Evolutionary conservation across 2,797 vertebrate species (phyloP), one percentile per base, ranked within the genome.

Genomic region (Heliangelus exortis): DNA sequence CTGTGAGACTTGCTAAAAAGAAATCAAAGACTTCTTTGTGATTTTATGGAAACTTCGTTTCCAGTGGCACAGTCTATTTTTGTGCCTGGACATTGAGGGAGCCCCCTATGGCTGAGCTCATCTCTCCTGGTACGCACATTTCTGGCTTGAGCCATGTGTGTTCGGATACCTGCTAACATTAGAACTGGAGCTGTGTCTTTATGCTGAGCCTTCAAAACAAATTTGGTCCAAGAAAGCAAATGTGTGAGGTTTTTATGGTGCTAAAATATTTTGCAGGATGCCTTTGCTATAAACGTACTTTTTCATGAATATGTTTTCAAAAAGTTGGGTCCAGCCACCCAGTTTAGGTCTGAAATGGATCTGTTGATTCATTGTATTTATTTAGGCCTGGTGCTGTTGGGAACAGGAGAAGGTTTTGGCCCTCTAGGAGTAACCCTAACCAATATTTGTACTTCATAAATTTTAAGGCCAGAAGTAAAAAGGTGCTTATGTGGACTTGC

Each of bases 111-210:
- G 59, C 82, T 79, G 45, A 78, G 63, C 19, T 93, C 79, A 69
- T 92, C 28, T 82, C 48, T 69, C 33, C 51, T 84, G 79, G 73
- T 93, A 78, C 84, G 85, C 54, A 54, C 26, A 47, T 69, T 90
- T 86, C 83, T 94, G 73, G 5, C 66, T 84, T 39, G 7, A 92
- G 9, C 41, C 39, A 29, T 54, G 19, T 90, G 55, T 53, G 28
- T 82, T 45, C 39, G 75, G 58, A 89, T 78, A 71, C 63, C 80
- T 85, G 31, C 89, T 92, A 92, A 89, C 84, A 79, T 88, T 93
- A 88, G 89, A 88, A 68, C 18, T 25, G 15, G 59, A 88, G 15
- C 62, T 59, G 6, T 63, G 80, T 62, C 84, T 74, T 87, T 73
- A 21, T 88, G 69, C 48, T 74, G 74, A 79, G 69, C 53, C 45